These are phyloP conservation scores for Blennius ocellaris DNA, from an alignment of 2,113 vertebrate genomes.

Conservation along the genomic window DNA sequence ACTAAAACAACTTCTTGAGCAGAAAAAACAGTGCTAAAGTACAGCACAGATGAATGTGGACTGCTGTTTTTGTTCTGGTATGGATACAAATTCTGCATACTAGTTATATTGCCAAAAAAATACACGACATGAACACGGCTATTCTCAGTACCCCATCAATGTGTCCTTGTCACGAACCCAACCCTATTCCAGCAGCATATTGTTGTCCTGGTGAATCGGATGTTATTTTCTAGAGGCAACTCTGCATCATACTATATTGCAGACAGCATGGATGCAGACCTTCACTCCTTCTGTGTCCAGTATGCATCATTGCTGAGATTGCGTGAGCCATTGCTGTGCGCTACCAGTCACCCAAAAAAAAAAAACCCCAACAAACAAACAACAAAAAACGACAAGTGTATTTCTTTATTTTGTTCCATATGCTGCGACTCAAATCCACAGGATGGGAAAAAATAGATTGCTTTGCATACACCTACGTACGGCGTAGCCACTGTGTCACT, in stretches of 20 bases:
- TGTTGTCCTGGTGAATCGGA: constrained; percentile 39
- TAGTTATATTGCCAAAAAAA: constrained; percentile 35
- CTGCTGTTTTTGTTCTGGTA: constrained; percentile 14
- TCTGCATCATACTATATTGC: constrained; percentile 40
- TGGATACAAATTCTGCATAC: constrained; percentile 28
- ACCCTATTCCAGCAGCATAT: constrained; percentile 21
- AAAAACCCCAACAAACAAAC: too few species aligned
- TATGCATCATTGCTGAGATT: constrained; percentile 60
- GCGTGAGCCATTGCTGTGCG: constrained; percentile 49
- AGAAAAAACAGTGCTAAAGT: constrained; percentile 9
- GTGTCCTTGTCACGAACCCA: constrained; percentile 29
- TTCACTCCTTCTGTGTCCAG: constrained; percentile 56
- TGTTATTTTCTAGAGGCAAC: constrained; percentile 67
- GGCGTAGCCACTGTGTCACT: constrained; percentile 65
- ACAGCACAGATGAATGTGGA: constrained; percentile 8
- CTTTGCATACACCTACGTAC: constrained; percentile 71
- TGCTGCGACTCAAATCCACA: constrained; percentile 39
- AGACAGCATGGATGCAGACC: constrained; percentile 36
- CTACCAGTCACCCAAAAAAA: constrained; percentile 43
- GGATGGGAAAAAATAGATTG: constrained; percentile 66
- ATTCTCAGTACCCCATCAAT: constrained; percentile 41
- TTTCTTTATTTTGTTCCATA: neutral
- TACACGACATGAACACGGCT: constrained; percentile 51
- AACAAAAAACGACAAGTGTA: constrained; percentile 33
- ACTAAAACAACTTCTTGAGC: constrained; percentile 31